A percentile compares a stretch with the other conserved stretches of the same genome.
Evolutionary conservation across 2,113 vertebrate species (phyloP).

Genomic region (Cyphomyrus discorhynchus): DNA sequence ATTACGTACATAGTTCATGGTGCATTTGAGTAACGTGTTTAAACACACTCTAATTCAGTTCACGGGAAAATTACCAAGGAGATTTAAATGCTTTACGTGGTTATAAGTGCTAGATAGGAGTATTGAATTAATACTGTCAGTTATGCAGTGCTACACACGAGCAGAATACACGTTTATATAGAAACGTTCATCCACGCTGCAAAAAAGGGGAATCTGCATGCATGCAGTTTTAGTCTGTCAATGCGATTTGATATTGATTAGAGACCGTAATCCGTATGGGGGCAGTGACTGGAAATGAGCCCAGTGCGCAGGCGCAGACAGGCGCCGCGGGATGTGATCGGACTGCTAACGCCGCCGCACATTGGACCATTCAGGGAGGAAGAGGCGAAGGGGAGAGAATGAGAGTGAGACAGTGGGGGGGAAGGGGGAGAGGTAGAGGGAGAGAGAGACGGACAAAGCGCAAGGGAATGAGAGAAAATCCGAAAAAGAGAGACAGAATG

Average conservation of each 20-base stretch:
- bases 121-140: neutral
- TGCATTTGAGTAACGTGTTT: neutral
- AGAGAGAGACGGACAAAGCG: neutral
- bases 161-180: neutral
- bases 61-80: neutral
- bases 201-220: neutral
- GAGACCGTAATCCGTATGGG: conserved; percentile 18
- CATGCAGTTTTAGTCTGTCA: conserved; percentile 5
- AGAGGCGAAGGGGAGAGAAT: neutral
- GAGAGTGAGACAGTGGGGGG: neutral
- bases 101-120: neutral
- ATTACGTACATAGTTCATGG: neutral
- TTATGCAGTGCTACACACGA: neutral
- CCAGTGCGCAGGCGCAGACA: neutral
- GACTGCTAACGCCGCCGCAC: conserved; percentile 11
- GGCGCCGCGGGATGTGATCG: conserved; percentile 11
- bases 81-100: neutral
- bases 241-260: conserved; percentile 21
- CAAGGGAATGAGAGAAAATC: neutral
- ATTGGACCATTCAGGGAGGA: conserved; percentile 17
- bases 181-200: neutral
- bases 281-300: conserved; percentile 12
- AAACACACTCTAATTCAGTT: neutral
- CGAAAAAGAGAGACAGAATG: neutral
- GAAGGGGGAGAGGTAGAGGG: neutral